Evolutionary conservation across 2,113 vertebrate genomes (phyloP), one percentile per base, ranked within the genome.

Genomic region (Dascyllus trimaculatus): DNA sequence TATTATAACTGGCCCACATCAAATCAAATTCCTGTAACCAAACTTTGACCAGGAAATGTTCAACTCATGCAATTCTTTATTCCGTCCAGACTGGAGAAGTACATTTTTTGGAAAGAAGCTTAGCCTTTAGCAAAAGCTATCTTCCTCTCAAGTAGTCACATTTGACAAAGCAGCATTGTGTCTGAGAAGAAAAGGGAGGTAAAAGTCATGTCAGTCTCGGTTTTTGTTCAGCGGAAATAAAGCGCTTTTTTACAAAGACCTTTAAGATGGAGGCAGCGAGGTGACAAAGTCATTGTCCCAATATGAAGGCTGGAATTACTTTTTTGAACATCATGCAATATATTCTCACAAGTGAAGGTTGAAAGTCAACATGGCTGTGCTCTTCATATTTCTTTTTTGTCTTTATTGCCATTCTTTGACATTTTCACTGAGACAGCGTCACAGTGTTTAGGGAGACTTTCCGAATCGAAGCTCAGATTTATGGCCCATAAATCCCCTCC

Each of bases 141-240:
- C 63, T 65, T 64, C 56, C 69, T 71, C 78, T 75, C 52, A 60
- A 40, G 45, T 46, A 35, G 21, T 52, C 79, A 66, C 61, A 45
- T 75, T 70, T 51, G 71, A 86, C 75, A 81, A 85, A 75, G 64
- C 2, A 2, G 52, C 53, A 68, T 65, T 68, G 80, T 86, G 60
- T 18, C 8, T n/a, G n/a, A 69, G 66, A 46, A 75, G 24, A 75
- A 91, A 81, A 48, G 22, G 45, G 22, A 82, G 60, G 68, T 49
- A 75, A 71, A 82, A 80, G 84, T 79, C 81, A 81, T 21, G 65
- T 73, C 73, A 64, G 72, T 63, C 65, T 21, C 4, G 4, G 29
- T 22, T 53, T 70, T 80, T 76, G 72, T 74, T 78, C 61, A 18
- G 56, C n/a, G 45, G 43, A 73, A 48, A 71, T 62, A 59, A 59